Conservation (phyloP, 2,113 vertebrate genomes). For the Amblyornis subalaris region DNA sequence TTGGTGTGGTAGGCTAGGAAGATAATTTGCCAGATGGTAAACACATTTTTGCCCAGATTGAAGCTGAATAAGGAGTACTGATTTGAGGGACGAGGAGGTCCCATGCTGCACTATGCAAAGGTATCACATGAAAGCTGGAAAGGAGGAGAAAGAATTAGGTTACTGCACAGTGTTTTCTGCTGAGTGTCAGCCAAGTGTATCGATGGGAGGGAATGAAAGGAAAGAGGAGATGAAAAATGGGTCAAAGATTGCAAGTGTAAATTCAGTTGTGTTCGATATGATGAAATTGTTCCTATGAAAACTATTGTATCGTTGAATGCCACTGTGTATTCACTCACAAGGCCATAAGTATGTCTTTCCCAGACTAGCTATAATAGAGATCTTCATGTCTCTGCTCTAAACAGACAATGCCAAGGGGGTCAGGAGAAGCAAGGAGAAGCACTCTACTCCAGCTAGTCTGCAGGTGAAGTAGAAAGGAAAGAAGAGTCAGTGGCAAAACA, state of each 20-base stretch:
- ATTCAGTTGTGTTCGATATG: conserved; percentile 40
- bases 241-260: conserved; percentile 51
- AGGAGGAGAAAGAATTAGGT: not conserved
- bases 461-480: conserved; percentile 48
- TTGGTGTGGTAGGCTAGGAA: conserved; percentile 28
- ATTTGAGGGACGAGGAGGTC: not conserved
- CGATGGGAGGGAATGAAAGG: not conserved
- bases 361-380: conserved; percentile 46
- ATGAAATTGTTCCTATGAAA: conserved; percentile 52
- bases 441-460: conserved; percentile 39
- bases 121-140: not conserved
- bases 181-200: not conserved
- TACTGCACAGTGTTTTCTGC: conserved; percentile 1
- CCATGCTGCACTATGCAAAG: not conserved
- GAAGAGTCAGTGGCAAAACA: not conserved
- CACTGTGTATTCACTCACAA: conserved; percentile 24
- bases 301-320: not conserved
- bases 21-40: conserved; percentile 60
- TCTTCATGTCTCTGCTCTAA: conserved; percentile 31
- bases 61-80: not conserved
- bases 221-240: conserved; percentile 33
- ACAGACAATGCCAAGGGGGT: conserved; percentile 43
- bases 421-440: conserved; percentile 56
- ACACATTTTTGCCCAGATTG: conserved; percentile 42
- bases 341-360: conserved; percentile 51